Evolutionary conservation across 1,140 invertebrate species (phyloP).

Genomic region (Scaptodrosophila lebanonensis): DNA sequence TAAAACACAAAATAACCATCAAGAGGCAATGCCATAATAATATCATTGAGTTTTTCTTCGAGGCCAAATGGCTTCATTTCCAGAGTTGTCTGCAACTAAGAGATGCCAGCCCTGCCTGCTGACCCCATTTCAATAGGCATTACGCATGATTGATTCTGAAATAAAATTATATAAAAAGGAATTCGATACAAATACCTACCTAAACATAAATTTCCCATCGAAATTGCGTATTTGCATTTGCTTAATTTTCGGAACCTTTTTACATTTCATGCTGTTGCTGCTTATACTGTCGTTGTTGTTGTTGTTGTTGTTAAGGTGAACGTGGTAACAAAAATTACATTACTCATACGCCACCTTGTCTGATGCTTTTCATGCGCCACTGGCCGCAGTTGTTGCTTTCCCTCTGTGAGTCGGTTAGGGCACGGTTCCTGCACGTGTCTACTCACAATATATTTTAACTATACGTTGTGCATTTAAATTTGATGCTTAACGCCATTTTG

Average conservation of each 20-base stretch:
- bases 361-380: slow-evolving; percentile 21
- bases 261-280: background rate
- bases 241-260: slow-evolving; percentile 38
- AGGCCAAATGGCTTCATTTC: too few relatives aligned
- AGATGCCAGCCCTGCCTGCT: slow-evolving; percentile 2
- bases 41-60: slow-evolving; percentile 13
- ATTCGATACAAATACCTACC: too few relatives aligned
- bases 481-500: slow-evolving; percentile 53
- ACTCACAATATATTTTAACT: slow-evolving; percentile 37
- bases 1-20: background rate
- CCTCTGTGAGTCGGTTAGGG: slow-evolving; percentile 5
- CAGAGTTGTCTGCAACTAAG: too few relatives aligned
- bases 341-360: slow-evolving; percentile 53
- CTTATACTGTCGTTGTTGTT: too few relatives aligned
- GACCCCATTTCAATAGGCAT: slow-evolving; percentile 27
- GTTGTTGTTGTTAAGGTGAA: too few relatives aligned
- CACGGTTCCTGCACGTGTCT: slow-evolving; percentile 31
- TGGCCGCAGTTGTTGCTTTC: background rate
- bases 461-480: slow-evolving; percentile 71
- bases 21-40: slow-evolving; percentile 29
- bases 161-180: slow-evolving; percentile 70
- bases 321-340: slow-evolving; percentile 64
- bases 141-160: slow-evolving; percentile 60
- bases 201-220: slow-evolving; percentile 50
- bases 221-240: slow-evolving; percentile 61